Conservation (phyloP, 2,797 vertebrate species). For the Tragopan temminckii region DNA sequence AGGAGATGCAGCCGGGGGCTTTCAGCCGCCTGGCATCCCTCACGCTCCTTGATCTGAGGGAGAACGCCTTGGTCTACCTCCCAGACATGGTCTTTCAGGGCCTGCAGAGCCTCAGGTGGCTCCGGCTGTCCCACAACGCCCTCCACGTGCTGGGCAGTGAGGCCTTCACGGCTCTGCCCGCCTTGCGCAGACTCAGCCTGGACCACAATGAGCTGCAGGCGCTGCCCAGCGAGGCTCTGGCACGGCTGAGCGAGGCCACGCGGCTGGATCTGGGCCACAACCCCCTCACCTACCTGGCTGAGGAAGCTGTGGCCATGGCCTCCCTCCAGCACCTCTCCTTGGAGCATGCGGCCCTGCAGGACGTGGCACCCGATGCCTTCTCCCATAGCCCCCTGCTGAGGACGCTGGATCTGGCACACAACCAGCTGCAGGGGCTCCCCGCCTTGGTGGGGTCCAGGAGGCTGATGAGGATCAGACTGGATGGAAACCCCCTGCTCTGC, state of each 20-base stretch:
- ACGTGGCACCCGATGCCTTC: constrained; percentile 86
- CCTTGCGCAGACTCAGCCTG: constrained; percentile 89
- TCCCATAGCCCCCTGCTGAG: constrained; percentile 85
- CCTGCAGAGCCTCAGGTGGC: constrained; percentile 89
- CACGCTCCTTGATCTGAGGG: constrained; percentile 88
- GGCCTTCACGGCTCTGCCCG: constrained; percentile 89
- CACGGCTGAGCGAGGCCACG: constrained; percentile 86
- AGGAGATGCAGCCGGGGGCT: constrained; percentile 92
- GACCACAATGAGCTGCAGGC: constrained; percentile 95
- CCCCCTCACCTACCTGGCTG: constrained; percentile 90
- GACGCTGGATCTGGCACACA: constrained; percentile 89
- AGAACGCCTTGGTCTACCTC: constrained; percentile 92
- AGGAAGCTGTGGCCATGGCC: constrained; percentile 88
- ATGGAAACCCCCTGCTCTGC: constrained; percentile 91
- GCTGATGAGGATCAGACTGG: constrained; percentile 85
- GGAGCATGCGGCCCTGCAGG: constrained; percentile 92
- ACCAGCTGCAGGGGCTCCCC: constrained; percentile 89
- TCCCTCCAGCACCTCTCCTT: constrained; percentile 90
- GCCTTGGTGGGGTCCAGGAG: constrained; percentile 84
- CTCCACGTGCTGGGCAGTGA: constrained; percentile 90
- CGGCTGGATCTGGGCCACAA: constrained; percentile 92
- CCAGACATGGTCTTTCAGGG: constrained; percentile 96
- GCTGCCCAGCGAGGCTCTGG: constrained; percentile 89
- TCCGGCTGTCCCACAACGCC: constrained; percentile 91
- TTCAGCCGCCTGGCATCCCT: constrained; percentile 91